A percentile compares a stretch with the other conserved stretches of the same genome.
Conservation (phyloP, 2,113 vertebrate genomes). For the Hippocampus barbouri region DNA sequence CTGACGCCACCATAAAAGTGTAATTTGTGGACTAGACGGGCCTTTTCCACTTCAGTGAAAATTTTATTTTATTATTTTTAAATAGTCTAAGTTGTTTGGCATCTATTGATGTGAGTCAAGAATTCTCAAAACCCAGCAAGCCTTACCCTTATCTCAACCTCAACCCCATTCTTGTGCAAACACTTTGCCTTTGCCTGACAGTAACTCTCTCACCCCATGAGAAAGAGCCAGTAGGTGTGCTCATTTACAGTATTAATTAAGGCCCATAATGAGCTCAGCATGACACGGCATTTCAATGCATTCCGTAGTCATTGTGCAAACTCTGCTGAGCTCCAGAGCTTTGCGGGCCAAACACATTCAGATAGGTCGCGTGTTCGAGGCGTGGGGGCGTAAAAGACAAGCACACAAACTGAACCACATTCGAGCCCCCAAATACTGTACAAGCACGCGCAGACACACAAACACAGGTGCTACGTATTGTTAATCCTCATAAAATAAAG, state of each 20-base stretch:
- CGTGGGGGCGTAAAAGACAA: conserved; percentile 35
- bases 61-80: conserved; percentile 4
- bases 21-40: conserved; percentile 42
- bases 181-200: conserved; percentile 69
- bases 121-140: conserved; percentile 35
- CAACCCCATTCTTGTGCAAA: conserved; percentile 74
- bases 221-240: conserved; percentile 62
- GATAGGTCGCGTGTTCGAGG: conserved; percentile 32
- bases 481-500: conserved; percentile 28
- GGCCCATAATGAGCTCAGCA: conserved; percentile 70
- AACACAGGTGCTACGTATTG: conserved; percentile 38
- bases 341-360: conserved; percentile 36
- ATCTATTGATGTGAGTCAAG: conserved; percentile 17
- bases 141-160: conserved; percentile 45
- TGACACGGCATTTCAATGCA: conserved; percentile 69
- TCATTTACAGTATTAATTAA: conserved; percentile 78
- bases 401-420: conserved; percentile 45
- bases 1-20: conserved; percentile 40
- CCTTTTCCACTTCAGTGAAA: conserved; percentile 29
- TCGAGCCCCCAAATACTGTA: conserved; percentile 5
- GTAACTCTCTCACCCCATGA: conserved; percentile 49
- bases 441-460: background rate
- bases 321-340: conserved; percentile 53
- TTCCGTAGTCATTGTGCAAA: conserved; percentile 70
- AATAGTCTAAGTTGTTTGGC: background rate